These are phyloP conservation scores for Pavo muticus DNA, from an alignment of 2,113 vertebrate species.

Conservation along the genomic window DNA sequence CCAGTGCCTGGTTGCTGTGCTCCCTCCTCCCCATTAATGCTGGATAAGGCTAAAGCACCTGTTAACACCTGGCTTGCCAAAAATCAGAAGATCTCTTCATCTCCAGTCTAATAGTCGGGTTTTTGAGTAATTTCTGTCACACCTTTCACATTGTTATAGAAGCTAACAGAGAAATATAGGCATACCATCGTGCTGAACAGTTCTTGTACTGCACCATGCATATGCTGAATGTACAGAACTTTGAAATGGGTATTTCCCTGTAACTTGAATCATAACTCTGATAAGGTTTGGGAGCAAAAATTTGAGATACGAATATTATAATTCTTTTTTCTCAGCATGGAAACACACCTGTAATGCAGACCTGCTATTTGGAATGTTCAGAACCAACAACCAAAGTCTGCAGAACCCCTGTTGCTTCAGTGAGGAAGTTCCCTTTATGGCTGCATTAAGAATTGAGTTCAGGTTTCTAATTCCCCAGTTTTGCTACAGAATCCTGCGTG, in stretches of 20 bases:
- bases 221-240: background rate
- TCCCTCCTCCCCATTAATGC: conserved; percentile 10
- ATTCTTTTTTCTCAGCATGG: background rate
- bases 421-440: background rate
- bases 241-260: background rate
- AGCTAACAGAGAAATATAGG: background rate
- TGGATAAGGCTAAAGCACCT: background rate
- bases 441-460: background rate
- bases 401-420: background rate
- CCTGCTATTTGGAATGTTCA: background rate
- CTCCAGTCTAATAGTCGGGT: background rate
- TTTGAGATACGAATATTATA: rapidly evolving
- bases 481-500: background rate
- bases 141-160: background rate
- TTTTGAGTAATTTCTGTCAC: background rate
- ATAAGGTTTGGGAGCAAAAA: background rate
- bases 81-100: background rate
- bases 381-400: background rate
- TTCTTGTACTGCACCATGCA: rapidly evolving
- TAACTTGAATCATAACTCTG: background rate
- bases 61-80: background rate
- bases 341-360: background rate
- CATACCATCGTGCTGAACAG: background rate
- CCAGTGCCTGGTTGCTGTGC: conserved; percentile 11
- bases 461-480: conserved; percentile 26